Evolutionary conservation across 2,797 vertebrate genomes (phyloP).

Genomic region (Selene dorsalis): DNA sequence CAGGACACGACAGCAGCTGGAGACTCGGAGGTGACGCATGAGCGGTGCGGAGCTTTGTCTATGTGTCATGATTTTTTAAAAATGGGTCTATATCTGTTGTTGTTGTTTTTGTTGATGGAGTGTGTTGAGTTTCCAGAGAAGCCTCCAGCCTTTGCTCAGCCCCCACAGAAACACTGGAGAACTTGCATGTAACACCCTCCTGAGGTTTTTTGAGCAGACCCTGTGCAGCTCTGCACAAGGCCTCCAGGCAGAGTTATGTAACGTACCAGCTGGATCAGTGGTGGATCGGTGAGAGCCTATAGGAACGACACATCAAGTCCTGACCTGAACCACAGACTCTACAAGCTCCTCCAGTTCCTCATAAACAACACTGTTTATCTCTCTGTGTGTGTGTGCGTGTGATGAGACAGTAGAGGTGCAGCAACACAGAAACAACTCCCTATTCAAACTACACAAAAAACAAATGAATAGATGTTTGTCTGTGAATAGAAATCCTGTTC

Average conservation of each 20-base stretch:
- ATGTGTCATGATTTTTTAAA: conserved; percentile 48
- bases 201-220: conserved; percentile 65
- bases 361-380: conserved; percentile 24
- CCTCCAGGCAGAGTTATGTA: conserved; percentile 75
- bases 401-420: background rate
- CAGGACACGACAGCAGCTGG: conserved; percentile 18
- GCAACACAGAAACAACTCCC: background rate
- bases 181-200: conserved; percentile 58
- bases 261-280: conserved; percentile 80
- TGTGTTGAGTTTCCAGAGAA: conserved; percentile 54
- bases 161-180: conserved; percentile 50
- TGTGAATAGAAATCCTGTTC: background rate
- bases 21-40: conserved; percentile 43
- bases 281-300: conserved; percentile 62
- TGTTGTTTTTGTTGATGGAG: conserved; percentile 5
- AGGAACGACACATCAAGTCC: conserved; percentile 46
- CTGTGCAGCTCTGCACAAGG: conserved; percentile 56
- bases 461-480: background rate
- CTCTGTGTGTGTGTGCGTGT: background rate
- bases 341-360: conserved; percentile 44
- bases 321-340: conserved; percentile 42
- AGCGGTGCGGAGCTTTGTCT: conserved; percentile 25
- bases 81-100: conserved; percentile 36
- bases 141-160: conserved; percentile 56
- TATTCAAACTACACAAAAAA: background rate